phyloP scores from a whole-genome alignment of 2,888 invertebrate species.

The Dicyrtomina minuta region DNA sequence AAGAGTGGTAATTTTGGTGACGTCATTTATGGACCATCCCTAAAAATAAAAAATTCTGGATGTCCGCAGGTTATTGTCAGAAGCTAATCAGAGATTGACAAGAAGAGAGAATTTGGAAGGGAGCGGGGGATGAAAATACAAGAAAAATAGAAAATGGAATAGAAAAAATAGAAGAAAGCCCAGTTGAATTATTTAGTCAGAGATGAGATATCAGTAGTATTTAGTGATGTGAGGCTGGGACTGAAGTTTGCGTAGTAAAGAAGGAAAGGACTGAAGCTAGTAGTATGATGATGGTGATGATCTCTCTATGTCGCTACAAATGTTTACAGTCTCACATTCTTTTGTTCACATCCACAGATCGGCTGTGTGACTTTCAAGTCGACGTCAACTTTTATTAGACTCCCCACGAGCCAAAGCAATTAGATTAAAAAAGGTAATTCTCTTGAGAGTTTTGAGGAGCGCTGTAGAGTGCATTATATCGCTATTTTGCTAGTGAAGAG shows the following conservation, averaged over 20 bases:
- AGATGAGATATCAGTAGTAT: slow-evolving; percentile 19
- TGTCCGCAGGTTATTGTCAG: slow-evolving; percentile 21
- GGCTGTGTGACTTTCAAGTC: no score
- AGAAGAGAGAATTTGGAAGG: no score
- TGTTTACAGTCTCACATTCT: slow-evolving; percentile 21
- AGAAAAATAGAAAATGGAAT: no score
- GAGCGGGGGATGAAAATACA: background rate
- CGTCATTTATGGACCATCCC: no score
- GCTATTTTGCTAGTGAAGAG: no score
- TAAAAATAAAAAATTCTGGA: no score
- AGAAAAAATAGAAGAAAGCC: slow-evolving; percentile 8
- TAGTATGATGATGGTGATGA: background rate
- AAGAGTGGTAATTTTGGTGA: no score
- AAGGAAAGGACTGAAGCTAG: background rate
- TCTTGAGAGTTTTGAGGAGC: no score
- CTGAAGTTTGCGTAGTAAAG: background rate
- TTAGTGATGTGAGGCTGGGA: slow-evolving; percentile 11
- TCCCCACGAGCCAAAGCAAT: slow-evolving; percentile 17
- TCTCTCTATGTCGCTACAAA: background rate
- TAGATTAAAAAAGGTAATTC: slow-evolving; percentile 21
- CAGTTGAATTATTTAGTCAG: slow-evolving; percentile 25
- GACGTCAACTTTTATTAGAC: background rate
- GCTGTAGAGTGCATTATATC: no score
- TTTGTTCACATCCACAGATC: no score
- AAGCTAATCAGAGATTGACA: slow-evolving; percentile 25